Evolutionary conservation across 2,888 invertebrate species (phyloP), one percentile per base, ranked within the genome.

Genomic region (Opisthograptis luteolata): DNA sequence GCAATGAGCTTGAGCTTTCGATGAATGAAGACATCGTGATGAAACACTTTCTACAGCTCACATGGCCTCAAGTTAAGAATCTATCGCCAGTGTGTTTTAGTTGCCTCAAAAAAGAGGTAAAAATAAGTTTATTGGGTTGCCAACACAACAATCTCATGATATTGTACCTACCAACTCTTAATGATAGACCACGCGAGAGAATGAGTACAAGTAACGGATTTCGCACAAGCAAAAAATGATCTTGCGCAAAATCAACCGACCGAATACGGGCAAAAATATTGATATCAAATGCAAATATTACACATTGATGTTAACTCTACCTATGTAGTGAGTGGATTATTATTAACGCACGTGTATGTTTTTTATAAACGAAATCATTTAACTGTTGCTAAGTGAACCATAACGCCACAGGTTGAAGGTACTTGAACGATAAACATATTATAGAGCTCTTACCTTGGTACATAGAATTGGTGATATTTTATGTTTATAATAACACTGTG

Each of bases 401-500:
- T 6, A 8, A 6, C 24, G 2, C 7, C 24, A 9, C 9, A 2
- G 2, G 25, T 25, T 2, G 5, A 17, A 17, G 2, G 17, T 3
- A 17, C 17, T 17, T 3, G 9, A 25, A n/a, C 24, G 25, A 3
- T 25, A 9, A 19, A 17, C 12, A 15, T n/a, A n/a, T n/a, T n/a
- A n/a, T n/a, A 2, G 6, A 19, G 12, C 8, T 19, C 39, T 40
- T 20, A 41, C 47, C 15, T 42, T n/a, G n/a, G n/a, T n/a, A 48
- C 37, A 34, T 28, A 14, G 12, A 8, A 15, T 34, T 43, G 9
- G 20, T 10, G 48, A 49, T 25, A 20, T 56, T 36, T 58, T 58
- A 20, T 56, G 39, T 58, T 58, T 58, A 58, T 42, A 41, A 45
- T 43, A 50, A 31, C 31, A 32, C 20, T 32, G 5, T 40, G 30